Conservation (phyloP, 1,140 invertebrate genomes). For the Pogonomyrmex barbatus region DNA sequence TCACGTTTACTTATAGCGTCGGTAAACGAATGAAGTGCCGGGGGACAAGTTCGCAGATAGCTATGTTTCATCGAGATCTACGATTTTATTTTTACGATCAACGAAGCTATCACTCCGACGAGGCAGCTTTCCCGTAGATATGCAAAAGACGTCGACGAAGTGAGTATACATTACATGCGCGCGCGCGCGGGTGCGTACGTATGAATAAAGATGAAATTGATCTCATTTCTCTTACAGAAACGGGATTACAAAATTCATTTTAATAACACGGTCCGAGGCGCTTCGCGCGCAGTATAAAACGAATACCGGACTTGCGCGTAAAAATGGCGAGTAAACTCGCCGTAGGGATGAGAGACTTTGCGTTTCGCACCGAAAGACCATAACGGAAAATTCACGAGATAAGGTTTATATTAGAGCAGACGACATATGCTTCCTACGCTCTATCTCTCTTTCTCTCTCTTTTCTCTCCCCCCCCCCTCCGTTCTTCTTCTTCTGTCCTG, state of each 20-base stretch:
- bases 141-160: neutral
- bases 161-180: conserved; percentile 40
- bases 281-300: neutral
- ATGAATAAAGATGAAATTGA: conserved; percentile 37
- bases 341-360: neutral
- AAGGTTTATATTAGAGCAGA: conserved; percentile 55
- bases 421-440: neutral
- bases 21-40: neutral
- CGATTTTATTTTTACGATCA: conserved; percentile 31
- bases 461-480: neutral
- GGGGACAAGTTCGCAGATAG: neutral
- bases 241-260: conserved; percentile 49
- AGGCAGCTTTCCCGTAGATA: neutral
- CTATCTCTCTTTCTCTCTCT: neutral
- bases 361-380: neutral
- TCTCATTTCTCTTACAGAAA: conserved; percentile 11
- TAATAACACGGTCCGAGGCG: conserved; percentile 44
- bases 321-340: conserved; percentile 32
- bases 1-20: neutral
- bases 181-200: neutral
- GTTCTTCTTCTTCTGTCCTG: too few species aligned
- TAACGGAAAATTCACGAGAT: conserved; percentile 53
- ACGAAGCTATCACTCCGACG: conserved; percentile 26
- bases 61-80: conserved; percentile 1
- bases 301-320: conserved; percentile 21